Conservation (phyloP, 2,113 vertebrate species). For the Redunca redunca region DNA sequence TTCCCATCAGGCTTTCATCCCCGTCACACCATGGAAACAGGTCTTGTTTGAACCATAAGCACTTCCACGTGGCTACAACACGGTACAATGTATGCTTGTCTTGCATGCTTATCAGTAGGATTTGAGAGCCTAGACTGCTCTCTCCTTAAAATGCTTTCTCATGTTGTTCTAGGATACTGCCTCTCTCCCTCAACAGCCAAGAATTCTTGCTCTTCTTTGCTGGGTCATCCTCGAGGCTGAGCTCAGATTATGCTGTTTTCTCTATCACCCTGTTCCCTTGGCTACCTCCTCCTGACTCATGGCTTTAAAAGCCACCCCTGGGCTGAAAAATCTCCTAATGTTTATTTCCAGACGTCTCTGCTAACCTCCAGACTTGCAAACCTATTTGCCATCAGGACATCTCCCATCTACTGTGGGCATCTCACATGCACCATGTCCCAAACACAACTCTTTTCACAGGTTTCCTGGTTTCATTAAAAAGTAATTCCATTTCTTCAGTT, state of each 20-base stretch:
- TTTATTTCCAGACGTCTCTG: not conserved
- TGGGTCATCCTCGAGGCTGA: not conserved
- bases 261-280: not conserved
- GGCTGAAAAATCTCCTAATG: not conserved
- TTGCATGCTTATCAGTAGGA: not conserved
- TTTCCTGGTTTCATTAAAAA: not conserved
- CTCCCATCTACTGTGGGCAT: not conserved
- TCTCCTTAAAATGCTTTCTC: not conserved
- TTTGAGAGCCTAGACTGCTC: not conserved
- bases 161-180: not conserved
- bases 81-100: not conserved
- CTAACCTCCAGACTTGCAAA: not conserved
- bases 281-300: not conserved
- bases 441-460: not conserved
- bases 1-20: not conserved
- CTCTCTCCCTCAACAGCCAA: not conserved
- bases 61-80: too few species aligned
- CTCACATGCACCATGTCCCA: not conserved
- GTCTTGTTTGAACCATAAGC: not conserved
- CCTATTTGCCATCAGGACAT: not conserved
- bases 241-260: not conserved
- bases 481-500: not conserved
- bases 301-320: not conserved
- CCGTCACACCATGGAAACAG: not conserved
- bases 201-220: not conserved